Conservation (phyloP, 2,888 invertebrate species). For the Alloscopus bannaensis region DNA sequence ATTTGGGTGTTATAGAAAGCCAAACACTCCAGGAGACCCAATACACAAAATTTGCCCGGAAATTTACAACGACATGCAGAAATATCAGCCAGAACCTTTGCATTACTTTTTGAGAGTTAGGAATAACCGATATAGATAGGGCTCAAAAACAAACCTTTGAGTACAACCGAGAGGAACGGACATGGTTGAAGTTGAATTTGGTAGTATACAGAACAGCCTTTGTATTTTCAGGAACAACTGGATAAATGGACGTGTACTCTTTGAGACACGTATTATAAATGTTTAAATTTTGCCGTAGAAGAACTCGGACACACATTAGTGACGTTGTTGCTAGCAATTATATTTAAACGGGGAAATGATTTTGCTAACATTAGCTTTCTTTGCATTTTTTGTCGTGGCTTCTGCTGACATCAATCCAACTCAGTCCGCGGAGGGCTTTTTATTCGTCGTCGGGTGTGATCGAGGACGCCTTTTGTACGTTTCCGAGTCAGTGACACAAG, state of each 20-base stretch:
- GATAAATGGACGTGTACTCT: neutral
- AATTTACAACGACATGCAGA: too few species aligned
- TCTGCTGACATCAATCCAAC: slow-evolving; percentile 69
- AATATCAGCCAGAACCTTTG: too few species aligned
- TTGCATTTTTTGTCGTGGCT: neutral
- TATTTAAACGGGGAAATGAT: neutral
- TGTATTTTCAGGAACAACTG: neutral
- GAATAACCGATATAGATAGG: neutral
- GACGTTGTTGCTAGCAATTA: neutral
- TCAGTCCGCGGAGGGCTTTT: slow-evolving; percentile 91
- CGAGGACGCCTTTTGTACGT: slow-evolving; percentile 92
- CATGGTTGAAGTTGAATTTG: neutral
- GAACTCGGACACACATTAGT: neutral
- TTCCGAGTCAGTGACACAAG: slow-evolving; percentile 89
- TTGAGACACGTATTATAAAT: neutral
- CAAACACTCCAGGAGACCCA: too few species aligned
- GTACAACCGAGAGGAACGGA: neutral
- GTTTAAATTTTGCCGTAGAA: neutral
- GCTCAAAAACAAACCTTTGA: neutral
- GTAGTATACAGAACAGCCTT: too few species aligned
- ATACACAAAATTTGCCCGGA: too few species aligned
- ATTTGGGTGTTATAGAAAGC: too few species aligned
- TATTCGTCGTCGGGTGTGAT: slow-evolving; percentile 95
- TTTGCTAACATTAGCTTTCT: neutral
- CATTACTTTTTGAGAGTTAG: neutral